Base-by-base conservation (phyloP, 2,888 invertebrate genomes). In the Fissipunctia ypsillon region DNA sequence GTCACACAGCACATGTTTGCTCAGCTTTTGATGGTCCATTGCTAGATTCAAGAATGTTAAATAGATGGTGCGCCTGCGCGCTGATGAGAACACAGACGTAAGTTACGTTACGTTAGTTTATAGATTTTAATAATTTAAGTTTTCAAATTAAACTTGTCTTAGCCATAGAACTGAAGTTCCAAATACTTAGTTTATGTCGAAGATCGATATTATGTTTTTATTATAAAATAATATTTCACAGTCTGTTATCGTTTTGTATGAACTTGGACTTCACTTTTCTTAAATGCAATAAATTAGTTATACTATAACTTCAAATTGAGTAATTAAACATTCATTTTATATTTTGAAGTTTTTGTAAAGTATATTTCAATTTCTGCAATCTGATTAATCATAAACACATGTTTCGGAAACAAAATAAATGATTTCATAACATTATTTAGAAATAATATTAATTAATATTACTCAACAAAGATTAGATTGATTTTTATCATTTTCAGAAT, bases 241-340 rank as follows among this genome's bases (percentile, higher is more conserved):
- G 25, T 59, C 3, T 19, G 12, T 68, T 59, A 68, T 68, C 67
- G 41, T 59, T 25, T n/a, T 50, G 19, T 19, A 25, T 64, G 16
- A 74, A 70, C 70, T 75, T 75, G 28, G 12, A 43, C 28, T 50
- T 54, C 28, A 25, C 14, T 59, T 79, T 22, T 66, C 22, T 63
- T 6, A 28, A 76, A 48, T 28, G 35, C 25, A 48, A 12, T 54
- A 35, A 63, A 41, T 16, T 31, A n/a, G 43, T 59, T 63, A 7
- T 14, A 68, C 48, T 67, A 48, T 14, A 56, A 60, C 25, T 45
- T 73, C 9, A 38, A 12, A 48, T 50, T 61, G 14, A 76, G 25
- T 56, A 45, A 75, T 68, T 48, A 61, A 71, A 75, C 22, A 71
- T n/a, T 71, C 0, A 61, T 50, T 68, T 25, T 14, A 50, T n/a